A percentile compares a stretch with the other conserved stretches of the same genome.
Conservation (phyloP, 2,113 vertebrate species). For the Cichladusa arquata region DNA sequence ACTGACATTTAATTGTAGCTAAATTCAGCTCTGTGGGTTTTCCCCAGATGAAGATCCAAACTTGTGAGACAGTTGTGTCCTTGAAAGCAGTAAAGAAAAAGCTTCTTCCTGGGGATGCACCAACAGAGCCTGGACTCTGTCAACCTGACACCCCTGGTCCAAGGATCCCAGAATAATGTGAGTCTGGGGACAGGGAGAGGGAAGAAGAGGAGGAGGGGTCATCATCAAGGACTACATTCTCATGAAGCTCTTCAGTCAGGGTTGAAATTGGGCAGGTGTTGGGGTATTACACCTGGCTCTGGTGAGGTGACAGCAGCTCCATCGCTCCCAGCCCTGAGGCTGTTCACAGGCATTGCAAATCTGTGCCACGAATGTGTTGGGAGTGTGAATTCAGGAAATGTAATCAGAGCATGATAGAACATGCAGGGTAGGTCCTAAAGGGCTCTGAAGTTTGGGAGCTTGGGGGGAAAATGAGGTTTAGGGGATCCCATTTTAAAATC, state of each 20-base stretch:
- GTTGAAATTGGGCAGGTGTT: not conserved
- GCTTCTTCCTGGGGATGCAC: not conserved
- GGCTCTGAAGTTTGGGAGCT: not conserved
- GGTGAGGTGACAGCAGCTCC: not conserved
- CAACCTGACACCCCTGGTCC: accelerated
- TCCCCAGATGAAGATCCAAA: not conserved
- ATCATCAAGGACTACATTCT: not conserved
- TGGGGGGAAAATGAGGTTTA: not conserved
- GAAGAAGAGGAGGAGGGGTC: not conserved
- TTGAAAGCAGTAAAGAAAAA: not conserved
- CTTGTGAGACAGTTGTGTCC: not conserved
- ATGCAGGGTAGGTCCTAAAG: too few species aligned
- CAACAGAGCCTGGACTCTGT: not conserved
- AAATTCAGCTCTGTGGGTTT: not conserved
- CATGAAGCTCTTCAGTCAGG: not conserved
- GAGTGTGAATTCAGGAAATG: not conserved
- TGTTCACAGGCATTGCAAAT: not conserved
- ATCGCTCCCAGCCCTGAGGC: accelerated
- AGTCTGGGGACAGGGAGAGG: not conserved
- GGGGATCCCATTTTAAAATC: not conserved
- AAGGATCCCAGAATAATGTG: not conserved
- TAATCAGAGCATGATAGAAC: not conserved
- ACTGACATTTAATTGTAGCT: not conserved
- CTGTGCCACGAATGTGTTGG: not conserved
- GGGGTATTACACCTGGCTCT: not conserved